Conservation (phyloP, 1,140 invertebrate genomes). For the Bombus confusus region DNA sequence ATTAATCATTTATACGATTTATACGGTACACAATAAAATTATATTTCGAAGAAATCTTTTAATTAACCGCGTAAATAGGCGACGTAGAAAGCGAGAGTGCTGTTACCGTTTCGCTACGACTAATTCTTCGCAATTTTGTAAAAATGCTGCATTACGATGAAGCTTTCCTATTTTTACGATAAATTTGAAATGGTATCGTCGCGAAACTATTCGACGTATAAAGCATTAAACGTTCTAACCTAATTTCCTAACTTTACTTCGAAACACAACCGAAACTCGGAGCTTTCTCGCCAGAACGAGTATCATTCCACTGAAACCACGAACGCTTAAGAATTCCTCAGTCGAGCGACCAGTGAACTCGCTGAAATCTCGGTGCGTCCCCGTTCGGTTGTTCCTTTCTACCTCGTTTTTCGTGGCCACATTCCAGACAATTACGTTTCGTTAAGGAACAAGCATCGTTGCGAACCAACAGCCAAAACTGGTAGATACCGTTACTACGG, state of each 20-base stretch:
- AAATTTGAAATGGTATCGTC: not conserved
- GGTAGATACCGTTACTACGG: slow-evolving; percentile 57
- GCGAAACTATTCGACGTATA: not conserved
- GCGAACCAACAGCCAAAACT: slow-evolving; percentile 46
- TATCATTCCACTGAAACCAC: not conserved
- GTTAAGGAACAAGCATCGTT: slow-evolving; percentile 28
- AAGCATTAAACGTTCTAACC: too few relatives aligned
- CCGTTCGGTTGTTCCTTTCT: not conserved
- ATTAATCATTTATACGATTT: too few relatives aligned
- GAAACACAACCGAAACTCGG: not conserved
- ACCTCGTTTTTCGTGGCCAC: slow-evolving; percentile 1
- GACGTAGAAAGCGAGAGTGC: not conserved
- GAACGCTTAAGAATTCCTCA: not conserved
- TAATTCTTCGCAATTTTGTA: not conserved
- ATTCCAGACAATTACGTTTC: slow-evolving; percentile 36
- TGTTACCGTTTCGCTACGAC: not conserved
- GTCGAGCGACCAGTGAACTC: not conserved
- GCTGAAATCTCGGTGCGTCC: slow-evolving; percentile 7
- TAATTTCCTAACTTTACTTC: too few relatives aligned
- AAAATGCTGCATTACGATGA: not conserved
- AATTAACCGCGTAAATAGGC: too few relatives aligned
- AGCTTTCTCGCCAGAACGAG: not conserved
- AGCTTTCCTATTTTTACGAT: not conserved
- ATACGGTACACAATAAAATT: too few relatives aligned
- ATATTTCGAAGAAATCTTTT: not conserved